Base-by-base conservation (phyloP, 2,797 vertebrate species). In the Diceros bicornis region DNA sequence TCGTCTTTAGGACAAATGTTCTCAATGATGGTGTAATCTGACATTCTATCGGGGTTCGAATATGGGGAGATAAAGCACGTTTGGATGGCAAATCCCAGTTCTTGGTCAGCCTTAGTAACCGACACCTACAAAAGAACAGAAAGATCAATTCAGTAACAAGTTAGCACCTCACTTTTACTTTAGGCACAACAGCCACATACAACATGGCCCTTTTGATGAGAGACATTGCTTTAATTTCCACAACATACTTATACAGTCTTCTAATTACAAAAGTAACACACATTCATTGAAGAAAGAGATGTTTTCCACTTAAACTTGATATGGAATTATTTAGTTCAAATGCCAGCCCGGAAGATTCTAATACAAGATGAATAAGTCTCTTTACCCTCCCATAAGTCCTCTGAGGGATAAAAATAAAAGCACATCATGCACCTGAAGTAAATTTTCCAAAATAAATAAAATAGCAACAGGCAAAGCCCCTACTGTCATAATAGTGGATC, bases 1-100 rank as follows among this genome's bases (percentile, higher is more conserved):
- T 99, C 99, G 34, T 99, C 99, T 29, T 98, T 99, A 13, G 99
- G 99, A 98, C 99, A 99, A 97, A 99, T 99, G n/a, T 99, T 99
- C 98, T 99, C 99, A 86, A 99, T 99, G 97, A 99, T 99, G 11
- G 98, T 98, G 95, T 99, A 99, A 71, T 99, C 98, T 2, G 99
- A 99, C 96, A 93, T 27, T 59, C 97, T 96, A 50, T 97, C 98
- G 78, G 99, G 98, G 98, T 99, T 99, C n/a, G 99, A 99, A 98
- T 99, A 96, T 0, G 99, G 98, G 78, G 99, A 99, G 97, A 99
- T 99, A 97, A 99, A 99, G 98, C 99, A 99, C 0, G 99, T 99
- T 93, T 99, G 98, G 97, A 99, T 99, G 98, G 99, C 99, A 98
- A 99, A 99, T 34, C 99, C 99, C 97, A 99, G 97, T 32, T 99